Base-by-base conservation (phyloP, 64 coral and sea anemone genomes). In the Actinia equina region DNA sequence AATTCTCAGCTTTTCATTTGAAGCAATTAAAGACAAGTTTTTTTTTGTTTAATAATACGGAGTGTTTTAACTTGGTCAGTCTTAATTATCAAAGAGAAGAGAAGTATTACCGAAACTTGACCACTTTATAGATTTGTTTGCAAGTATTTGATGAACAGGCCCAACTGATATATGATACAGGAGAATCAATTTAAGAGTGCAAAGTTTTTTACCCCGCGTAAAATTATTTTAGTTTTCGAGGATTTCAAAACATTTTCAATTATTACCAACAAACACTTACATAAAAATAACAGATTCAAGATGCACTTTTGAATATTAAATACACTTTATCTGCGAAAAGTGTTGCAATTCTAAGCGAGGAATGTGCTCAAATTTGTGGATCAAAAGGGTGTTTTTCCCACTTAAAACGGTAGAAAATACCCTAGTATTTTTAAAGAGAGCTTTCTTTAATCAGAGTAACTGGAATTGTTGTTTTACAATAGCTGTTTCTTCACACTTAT, bases 21-120 rank as follows among this genome's bases (percentile, higher is more conserved):
- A 74, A 41, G 69, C 25, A 74, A 74, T 74, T 74, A 74, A 65
- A 65, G n/a, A 74, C 69, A 41, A 74, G 23, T 3, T 37, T 37
- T 37, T 27, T 74, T 74, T 74, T 74, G 69, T 74, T 74, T 74
- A 74, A 74, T 74, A 41, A 27, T 12, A 30, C n/a, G 26, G 11
- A 9, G 8, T 74, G 26, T 74, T 74, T 74, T 74, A 74, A 30
- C 25, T 74, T 74, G 69, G 69, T 74, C 69, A 74, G 26, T 74
- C n/a, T 74, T 74, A 74, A 74, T 74, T 74, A 74, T 74, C 69
- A 41, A 41, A 27, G 69, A 42, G 69, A 74, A 74, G 69, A 74
- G 69, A 74, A 74, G 69, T 74, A 74, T 74, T 74, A 74, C 69
- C 69, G n/a, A 74, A 74, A 37, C 5, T 13, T 74, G 25, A 74